Evolutionary conservation across 2,113 vertebrate species (phyloP).

Genomic region (Guaruba guarouba): DNA sequence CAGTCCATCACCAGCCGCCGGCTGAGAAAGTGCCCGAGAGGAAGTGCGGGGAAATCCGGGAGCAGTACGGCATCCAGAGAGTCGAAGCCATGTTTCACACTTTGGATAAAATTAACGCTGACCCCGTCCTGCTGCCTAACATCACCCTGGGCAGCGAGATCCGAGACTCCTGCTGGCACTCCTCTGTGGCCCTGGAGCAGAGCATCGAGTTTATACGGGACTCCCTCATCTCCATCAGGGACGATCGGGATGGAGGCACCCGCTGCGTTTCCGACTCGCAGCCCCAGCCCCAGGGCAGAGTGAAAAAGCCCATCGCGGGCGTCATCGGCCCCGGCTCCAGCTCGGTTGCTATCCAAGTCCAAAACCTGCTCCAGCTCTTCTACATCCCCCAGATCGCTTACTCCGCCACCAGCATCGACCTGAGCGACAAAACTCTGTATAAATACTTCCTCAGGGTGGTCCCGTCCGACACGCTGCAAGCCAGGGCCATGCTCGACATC

Average conservation of each 20-base stretch:
- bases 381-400: constrained; percentile 99
- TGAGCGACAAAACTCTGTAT: constrained; percentile 97
- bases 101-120: constrained; percentile 93
- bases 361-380: constrained; percentile 96
- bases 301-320: constrained; percentile 95
- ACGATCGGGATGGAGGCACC: constrained; percentile 90
- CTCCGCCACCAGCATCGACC: constrained; percentile 96
- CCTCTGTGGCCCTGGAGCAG: constrained; percentile 96
- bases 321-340: constrained; percentile 98
- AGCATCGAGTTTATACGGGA: constrained; percentile 99
- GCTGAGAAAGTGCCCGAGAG: constrained; percentile 95
- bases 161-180: constrained; percentile 98
- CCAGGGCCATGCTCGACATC: constrained; percentile 95
- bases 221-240: constrained; percentile 95
- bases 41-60: constrained; percentile 95
- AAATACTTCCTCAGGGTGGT: constrained; percentile 98
- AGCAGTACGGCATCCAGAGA: constrained; percentile 98
- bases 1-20: constrained; percentile 96
- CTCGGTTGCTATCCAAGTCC: constrained; percentile 98
- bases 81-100: constrained; percentile 99
- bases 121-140: constrained; percentile 91
- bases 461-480: constrained; percentile 94
- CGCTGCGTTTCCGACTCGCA: constrained; percentile 89
- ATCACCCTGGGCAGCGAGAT: constrained; percentile 97
- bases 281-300: constrained; percentile 77